phyloP scores from a whole-genome alignment of 1,140 invertebrate genomes.

The Caenorhabditis remanei region DNA sequence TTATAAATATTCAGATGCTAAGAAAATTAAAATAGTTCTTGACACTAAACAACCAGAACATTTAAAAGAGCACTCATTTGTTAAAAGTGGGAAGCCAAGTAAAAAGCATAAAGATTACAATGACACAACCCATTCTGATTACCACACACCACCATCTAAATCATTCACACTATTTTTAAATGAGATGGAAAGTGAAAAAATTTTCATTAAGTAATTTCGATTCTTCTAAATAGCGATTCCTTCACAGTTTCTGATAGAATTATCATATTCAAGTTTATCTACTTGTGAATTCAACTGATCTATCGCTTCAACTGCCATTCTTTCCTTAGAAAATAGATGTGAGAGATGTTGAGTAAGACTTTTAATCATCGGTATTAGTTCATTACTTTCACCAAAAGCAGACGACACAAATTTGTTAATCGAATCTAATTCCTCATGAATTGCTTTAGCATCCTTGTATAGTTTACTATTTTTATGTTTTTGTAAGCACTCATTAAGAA shows the following conservation, averaged over 20 bases:
- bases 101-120: too few relatives aligned
- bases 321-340: slow-evolving; percentile 8
- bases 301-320: neutral
- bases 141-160: slow-evolving; percentile 8
- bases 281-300: neutral
- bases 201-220: neutral
- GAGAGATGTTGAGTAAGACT: neutral
- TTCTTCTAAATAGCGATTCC: neutral
- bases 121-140: too few relatives aligned
- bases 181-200: neutral
- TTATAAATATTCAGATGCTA: too few relatives aligned
- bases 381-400: neutral
- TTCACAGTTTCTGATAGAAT: neutral
- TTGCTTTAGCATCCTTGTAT: neutral
- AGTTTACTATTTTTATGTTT: slow-evolving; percentile 17
- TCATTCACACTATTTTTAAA: neutral
- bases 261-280: slow-evolving; percentile 6
- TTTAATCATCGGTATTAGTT: slow-evolving; percentile 8
- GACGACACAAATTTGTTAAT: neutral
- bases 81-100: too few relatives aligned
- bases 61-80: too few relatives aligned
- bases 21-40: too few relatives aligned
- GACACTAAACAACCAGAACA: too few relatives aligned
- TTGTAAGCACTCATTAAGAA: slow-evolving; percentile 14
- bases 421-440: neutral